Base-by-base conservation (phyloP, 2,888 invertebrate genomes). In the Mimachlamys varia region DNA sequence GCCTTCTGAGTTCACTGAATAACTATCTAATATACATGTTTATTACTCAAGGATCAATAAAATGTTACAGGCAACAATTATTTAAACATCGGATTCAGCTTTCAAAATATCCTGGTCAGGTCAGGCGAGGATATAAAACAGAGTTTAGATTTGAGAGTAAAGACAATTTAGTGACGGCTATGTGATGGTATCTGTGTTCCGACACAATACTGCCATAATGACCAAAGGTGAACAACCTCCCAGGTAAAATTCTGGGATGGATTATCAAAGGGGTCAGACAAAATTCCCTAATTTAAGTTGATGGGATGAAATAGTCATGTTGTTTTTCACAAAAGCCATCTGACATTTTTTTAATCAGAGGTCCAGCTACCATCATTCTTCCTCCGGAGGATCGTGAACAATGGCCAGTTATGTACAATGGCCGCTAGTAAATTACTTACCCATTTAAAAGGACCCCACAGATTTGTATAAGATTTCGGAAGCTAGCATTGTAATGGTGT, bases 401-500 rank as follows among this genome's bases (percentile, higher is more conserved):
- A 76, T 76, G 76, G 27, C 76, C 76, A 76, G 76, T 76, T 76
- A 27, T 27, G 19, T 76, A 76, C 76, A 76, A 76, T 76, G 33
- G 76, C 17, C 76, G 76, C 76, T 33, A 76, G 76, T 88, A 88
- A 88, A 88, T 88, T 88, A 88, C 53, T n/a, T 88, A 50, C 49
- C 22, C 53, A 50, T 88, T 88, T 50, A 88, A 88, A 53, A 88
- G 53, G 88, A 88, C 88, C 88, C 49, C 88, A 88, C 88, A 88
- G 53, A 88, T 88, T 88, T 88, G 19, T 88, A 88, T 49, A 49
- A 88, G 88, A 88, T 88, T 88, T 50, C 88, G 53, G 88, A 88
- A 88, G 88, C 49, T 50, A 88, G n/a, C 22, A 33, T 88, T 88
- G 37, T 88, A 22, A 50, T 88, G 88, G 44, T 27, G 33, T 49